These are phyloP conservation scores for Callosobruchus maculatus DNA, from an alignment of 2,888 invertebrate genomes.

Conservation along the genomic window DNA sequence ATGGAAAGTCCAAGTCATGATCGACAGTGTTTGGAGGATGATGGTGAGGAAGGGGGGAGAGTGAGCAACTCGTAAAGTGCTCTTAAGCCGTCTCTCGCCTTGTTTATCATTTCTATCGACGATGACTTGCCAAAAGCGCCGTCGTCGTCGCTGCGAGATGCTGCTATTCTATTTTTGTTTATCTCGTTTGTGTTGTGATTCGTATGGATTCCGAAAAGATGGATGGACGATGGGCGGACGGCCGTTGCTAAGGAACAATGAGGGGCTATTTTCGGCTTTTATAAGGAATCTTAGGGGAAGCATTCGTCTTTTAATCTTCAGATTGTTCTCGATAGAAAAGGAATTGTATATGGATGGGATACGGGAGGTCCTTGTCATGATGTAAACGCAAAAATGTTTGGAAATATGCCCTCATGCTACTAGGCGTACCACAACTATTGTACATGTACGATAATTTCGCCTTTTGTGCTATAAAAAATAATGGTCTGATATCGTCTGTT, in stretches of 20 bases:
- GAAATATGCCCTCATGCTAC: too few species aligned
- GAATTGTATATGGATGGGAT: neutral
- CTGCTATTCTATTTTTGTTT: neutral
- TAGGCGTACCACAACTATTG: too few species aligned
- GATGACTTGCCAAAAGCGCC: neutral
- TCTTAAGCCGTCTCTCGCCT: neutral
- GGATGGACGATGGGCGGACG: neutral
- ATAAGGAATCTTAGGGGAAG: neutral
- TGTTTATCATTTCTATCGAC: neutral
- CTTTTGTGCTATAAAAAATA: too few species aligned
- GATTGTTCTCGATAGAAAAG: neutral
- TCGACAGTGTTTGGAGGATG: neutral
- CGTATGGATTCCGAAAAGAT: neutral
- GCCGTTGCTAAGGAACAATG: neutral
- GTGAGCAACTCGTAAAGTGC: neutral
- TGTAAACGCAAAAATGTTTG: too few species aligned
- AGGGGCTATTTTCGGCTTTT: neutral
- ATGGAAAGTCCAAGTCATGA: neutral
- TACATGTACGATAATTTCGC: too few species aligned
- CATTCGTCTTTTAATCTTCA: neutral
- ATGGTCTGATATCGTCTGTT: too few species aligned
- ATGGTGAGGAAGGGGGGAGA: neutral
- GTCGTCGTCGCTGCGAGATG: neutral
- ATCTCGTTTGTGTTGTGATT: neutral
- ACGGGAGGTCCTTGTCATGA: neutral